Evolutionary conservation across 1,140 invertebrate genomes (phyloP).

Genomic region (Chironomus tepperi): DNA sequence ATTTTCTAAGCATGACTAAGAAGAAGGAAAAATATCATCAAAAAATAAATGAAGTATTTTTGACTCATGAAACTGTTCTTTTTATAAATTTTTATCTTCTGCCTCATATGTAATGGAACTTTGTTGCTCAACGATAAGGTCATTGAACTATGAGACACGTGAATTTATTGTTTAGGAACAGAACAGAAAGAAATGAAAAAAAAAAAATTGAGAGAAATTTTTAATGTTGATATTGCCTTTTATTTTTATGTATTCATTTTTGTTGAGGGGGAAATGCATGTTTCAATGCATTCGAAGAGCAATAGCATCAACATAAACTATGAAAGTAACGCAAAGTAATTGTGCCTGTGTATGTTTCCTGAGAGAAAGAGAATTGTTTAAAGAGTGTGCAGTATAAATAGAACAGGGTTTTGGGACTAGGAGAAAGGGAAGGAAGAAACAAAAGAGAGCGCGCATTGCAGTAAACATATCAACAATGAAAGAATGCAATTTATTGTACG

Average conservation of each 20-base stretch:
- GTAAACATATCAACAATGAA: background rate
- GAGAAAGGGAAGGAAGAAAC: background rate
- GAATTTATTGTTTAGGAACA: conserved; percentile 22
- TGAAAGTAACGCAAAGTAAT: background rate
- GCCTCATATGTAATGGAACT: conserved; percentile 21
- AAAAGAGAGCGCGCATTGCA: background rate
- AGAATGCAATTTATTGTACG: background rate
- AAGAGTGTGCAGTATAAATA: background rate
- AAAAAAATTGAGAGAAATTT: conserved; percentile 8
- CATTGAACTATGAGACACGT: conserved; percentile 19
- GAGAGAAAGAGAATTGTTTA: conserved; percentile 8
- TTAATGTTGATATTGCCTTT: no score
- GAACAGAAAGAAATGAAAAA: background rate
- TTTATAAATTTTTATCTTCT: no score
- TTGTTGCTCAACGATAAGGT: conserved; percentile 18
- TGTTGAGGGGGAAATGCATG: conserved; percentile 8
- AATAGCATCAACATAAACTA: background rate
- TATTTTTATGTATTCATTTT: no score
- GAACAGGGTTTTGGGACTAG: background rate
- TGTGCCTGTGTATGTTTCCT: background rate
- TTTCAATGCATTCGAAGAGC: conserved; percentile 10
- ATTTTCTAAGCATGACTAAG: no score
- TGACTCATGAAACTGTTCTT: no score
- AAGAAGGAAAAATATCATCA: no score
- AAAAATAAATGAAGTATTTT: no score